Conservation (phyloP, 1,140 invertebrate genomes). For the Ceratitis capitata region DNA sequence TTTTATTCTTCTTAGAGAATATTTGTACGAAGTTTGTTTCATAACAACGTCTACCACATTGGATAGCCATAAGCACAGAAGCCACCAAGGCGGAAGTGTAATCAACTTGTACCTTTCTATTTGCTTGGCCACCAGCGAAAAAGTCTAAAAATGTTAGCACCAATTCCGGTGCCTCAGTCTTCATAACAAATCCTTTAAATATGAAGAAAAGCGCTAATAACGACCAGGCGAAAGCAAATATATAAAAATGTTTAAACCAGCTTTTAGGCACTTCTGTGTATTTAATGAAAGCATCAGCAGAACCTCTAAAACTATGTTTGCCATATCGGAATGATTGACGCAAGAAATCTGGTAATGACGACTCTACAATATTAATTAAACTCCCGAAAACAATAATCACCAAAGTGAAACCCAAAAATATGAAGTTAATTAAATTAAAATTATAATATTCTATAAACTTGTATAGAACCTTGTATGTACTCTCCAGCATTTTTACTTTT, state of each 20-base stretch:
- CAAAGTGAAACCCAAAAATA: conserved; percentile 68
- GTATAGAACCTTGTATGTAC: neutral
- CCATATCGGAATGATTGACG: conserved; percentile 74
- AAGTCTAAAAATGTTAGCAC: conserved; percentile 67
- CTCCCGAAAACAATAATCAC: conserved; percentile 68
- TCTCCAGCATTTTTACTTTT: too few species aligned
- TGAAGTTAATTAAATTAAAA: conserved; percentile 69
- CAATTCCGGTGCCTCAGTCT: conserved; percentile 64
- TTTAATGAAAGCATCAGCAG: conserved; percentile 66
- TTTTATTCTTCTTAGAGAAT: conserved; percentile 79
- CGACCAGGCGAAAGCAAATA: conserved; percentile 71
- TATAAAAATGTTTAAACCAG: conserved; percentile 80
- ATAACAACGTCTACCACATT: conserved; percentile 79
- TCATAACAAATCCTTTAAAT: conserved; percentile 67
- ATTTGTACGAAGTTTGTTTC: conserved; percentile 82
- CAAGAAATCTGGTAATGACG: conserved; percentile 72
- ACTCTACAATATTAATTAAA: conserved; percentile 72
- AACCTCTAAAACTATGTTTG: conserved; percentile 71
- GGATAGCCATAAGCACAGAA: conserved; percentile 72
- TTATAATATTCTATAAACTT: conserved; percentile 53
- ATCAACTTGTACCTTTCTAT: conserved; percentile 69
- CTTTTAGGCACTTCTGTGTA: conserved; percentile 76
- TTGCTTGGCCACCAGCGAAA: conserved; percentile 61
- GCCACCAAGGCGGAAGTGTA: conserved; percentile 68
- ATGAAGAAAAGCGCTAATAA: conserved; percentile 67